phyloP scores from a whole-genome alignment of 2,888 invertebrate genomes.

The Drosophila koepferae region DNA sequence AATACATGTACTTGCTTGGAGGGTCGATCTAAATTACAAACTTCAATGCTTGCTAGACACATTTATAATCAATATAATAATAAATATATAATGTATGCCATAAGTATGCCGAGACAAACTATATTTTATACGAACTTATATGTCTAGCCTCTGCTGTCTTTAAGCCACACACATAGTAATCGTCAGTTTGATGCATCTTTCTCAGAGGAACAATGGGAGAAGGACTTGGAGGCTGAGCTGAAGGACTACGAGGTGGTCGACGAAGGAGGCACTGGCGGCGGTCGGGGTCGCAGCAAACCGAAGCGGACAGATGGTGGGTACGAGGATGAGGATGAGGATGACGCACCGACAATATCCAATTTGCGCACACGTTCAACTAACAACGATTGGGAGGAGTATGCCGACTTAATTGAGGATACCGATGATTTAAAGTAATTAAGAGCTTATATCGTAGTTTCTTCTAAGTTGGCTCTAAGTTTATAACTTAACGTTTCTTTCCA shows the following conservation, averaged over 20 bases:
- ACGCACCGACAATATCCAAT: slow-evolving; percentile 83
- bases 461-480: slow-evolving; percentile 84
- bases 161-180: slow-evolving; percentile 74
- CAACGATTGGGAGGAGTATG: slow-evolving; percentile 85
- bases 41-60: slow-evolving; percentile 67
- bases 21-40: slow-evolving; percentile 46
- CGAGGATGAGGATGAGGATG: slow-evolving; percentile 66
- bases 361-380: slow-evolving; percentile 84
- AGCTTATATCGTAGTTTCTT: slow-evolving; percentile 86
- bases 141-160: slow-evolving; percentile 26
- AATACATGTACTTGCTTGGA: slow-evolving; percentile 73
- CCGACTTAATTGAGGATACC: slow-evolving; percentile 85
- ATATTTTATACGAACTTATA: slow-evolving; percentile 32
- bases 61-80: slow-evolving; percentile 31
- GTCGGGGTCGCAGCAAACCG: slow-evolving; percentile 30
- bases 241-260: slow-evolving; percentile 97
- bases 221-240: slow-evolving; percentile 96
- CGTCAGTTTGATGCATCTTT: slow-evolving; percentile 42
- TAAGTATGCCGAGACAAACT: slow-evolving; percentile 31
- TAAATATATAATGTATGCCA: slow-evolving; percentile 37
- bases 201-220: slow-evolving; percentile 96
- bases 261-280: slow-evolving; percentile 84
- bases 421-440: slow-evolving; percentile 86
- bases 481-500: slow-evolving; percentile 77
- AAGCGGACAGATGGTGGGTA: slow-evolving; percentile 22